Evolutionary conservation across 1,140 invertebrate species (phyloP), one percentile per base, ranked within the genome.

Genomic region (Drosophila lacertosa): DNA sequence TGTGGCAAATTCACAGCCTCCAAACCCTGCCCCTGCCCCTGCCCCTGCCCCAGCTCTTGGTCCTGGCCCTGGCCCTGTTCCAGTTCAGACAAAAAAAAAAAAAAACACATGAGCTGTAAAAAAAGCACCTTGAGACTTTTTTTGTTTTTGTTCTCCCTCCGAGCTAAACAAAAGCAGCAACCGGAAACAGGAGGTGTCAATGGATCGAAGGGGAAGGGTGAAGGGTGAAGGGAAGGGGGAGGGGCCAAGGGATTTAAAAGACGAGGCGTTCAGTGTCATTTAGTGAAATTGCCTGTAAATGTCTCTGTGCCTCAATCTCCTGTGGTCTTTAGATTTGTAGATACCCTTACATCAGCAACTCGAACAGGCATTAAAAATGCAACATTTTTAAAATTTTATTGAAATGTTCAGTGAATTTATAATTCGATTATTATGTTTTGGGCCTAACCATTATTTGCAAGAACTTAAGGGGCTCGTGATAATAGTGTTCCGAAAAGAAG

Each of bases 201-300:
- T n/a, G 24, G 22, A 22, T 11, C 26, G 48, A n/a, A n/a, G n/a
- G 13, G 20, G 32, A 44, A 26, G 18, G 20, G 24, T n/a, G n/a
- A n/a, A n/a, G 10, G 9, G 24, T n/a, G 24, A 29, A 22, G 13
- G 33, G 48, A n/a, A n/a, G n/a, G 13, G 20, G 32, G 50, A 26
- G 18, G 20, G 24, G 20, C 48, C 16, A 35, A 10, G 20, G 20
- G 20, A n/a, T n/a, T n/a, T 22, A 22, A 15, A 16, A 35, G 37
- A 13, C 63, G 33, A 45, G 22, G 62, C 60, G 60, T 73, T 86
- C 80, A 81, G 73, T 81, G 81, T 63, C 82, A 76, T 77, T 84
- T 84, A 84, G 80, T 88, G 73, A 84, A 84, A 84, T 77, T 84
- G 80, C 77, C 81, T 74, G 81, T 84, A 84, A 84, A 84, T 86